Base-by-base conservation (phyloP, 2,888 invertebrate species). In the Monopis laevigella region DNA sequence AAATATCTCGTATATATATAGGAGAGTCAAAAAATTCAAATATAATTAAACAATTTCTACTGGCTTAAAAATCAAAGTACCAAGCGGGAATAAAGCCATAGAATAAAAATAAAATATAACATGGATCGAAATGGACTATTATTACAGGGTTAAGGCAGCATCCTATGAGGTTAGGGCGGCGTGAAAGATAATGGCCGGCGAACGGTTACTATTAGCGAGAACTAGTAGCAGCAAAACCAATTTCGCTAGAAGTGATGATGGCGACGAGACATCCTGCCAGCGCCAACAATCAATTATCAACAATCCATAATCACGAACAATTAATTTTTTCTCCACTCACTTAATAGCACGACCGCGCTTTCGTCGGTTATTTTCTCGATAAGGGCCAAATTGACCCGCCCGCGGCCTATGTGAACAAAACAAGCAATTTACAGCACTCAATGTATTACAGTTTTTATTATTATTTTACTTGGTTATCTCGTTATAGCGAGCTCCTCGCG, bases 341-440 rank as follows among this genome's bases (percentile, higher is more conserved):
- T 59, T 68, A 71, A 70, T 68, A 66, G 62, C 65, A 59, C 56
- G 39, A 28, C 40, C 63, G 55, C 59, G 64, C 65, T 72, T 72
- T 73, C 64, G 65, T 67, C 62, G 59, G 66, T 68, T 65, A 68
- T 73, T 72, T 72, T 73, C 69, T 70, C 65, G 68, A 71, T 74
- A 74, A 72, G 71, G 68, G 68, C 69, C 70, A 69, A 72, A 70
- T 68, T 69, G 67, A 65, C 56, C 58, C 54, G 72, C 70, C 68
- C 52, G 70, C 64, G 69, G 71, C 67, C 62, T 65, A 65, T 60
- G 59, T 61, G 70, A 65, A 66, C 65, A 61, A 64, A 68, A 69
- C 66, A 61, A 69, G 65, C 59, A 70, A 69, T 67, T 71, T 66
- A 64, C 59, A 56, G 57, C 65, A 62, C 62, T 65, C 61, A 56